A percentile compares a stretch with the other conserved stretches of the same genome.
Conservation (phyloP, 2,888 invertebrate species). For the Parnassius orleans region DNA sequence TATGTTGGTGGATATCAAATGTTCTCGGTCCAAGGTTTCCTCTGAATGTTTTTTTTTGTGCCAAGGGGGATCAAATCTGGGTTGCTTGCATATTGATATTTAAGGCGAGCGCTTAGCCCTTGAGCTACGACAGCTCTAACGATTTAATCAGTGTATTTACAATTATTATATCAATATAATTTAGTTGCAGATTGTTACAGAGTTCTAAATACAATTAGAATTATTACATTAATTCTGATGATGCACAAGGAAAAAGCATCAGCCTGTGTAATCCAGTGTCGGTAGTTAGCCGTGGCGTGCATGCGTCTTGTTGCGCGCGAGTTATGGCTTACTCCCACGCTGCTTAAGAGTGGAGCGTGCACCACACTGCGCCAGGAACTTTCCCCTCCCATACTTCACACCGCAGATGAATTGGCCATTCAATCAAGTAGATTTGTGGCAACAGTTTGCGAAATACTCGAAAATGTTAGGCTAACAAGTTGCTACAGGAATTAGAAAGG, state of each 20-base stretch:
- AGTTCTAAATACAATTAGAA: no score
- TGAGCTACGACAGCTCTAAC: no score
- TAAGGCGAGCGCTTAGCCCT: no score
- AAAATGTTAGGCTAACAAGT: conserved; percentile 2
- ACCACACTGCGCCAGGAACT: conserved; percentile 44
- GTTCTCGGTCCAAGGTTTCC: no score
- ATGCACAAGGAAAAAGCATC: conserved; percentile 28
- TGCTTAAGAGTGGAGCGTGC: conserved; percentile 37
- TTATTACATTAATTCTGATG: no score
- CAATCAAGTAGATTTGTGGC: conserved; percentile 32
- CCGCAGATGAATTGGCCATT: conserved; percentile 37
- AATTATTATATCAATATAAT: no score
- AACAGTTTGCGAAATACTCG: conserved; percentile 19
- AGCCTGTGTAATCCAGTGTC: conserved; percentile 48
- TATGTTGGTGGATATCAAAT: no score
- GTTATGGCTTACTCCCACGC: conserved; percentile 69
- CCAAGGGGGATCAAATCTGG: no score
- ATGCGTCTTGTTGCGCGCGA: conserved; percentile 66
- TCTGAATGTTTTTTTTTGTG: no score
- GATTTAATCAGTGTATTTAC: no score
- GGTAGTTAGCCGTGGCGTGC: conserved; percentile 72
- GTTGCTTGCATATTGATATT: no score
- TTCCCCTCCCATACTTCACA: conserved; percentile 42
- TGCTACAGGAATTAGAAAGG: background rate
- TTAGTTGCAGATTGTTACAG: no score